phyloP scores from a whole-genome alignment of 92 coral and sea anemone genomes.

The Siderastrea siderea region DNA sequence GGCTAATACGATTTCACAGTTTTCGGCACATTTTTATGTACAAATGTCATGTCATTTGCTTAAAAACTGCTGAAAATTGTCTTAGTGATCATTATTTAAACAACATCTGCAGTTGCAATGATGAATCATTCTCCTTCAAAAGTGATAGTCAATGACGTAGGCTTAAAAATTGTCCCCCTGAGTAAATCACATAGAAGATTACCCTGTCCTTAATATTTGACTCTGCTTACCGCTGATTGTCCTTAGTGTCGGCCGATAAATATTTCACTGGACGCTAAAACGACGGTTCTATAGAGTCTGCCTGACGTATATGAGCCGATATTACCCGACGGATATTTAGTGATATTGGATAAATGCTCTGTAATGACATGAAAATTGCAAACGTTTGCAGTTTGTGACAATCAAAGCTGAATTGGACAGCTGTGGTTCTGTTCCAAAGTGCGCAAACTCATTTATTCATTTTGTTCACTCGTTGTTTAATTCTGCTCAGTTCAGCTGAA shows the following conservation, averaged over 20 bases:
- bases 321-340: not conserved
- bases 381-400: not conserved
- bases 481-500: not conserved
- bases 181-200: not conserved
- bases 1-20: too few species aligned
- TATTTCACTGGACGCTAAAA: conserved; percentile 4
- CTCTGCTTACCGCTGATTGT: not conserved
- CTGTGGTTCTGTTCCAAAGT: not conserved
- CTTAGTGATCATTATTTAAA: too few species aligned
- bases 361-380: not conserved
- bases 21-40: too few species aligned
- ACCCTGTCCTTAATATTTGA: not conserved
- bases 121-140: not conserved
- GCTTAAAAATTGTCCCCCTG: not conserved
- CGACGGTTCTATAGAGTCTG: not conserved
- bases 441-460: not conserved
- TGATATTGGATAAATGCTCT: not conserved
- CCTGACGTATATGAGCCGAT: not conserved
- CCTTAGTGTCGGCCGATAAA: not conserved
- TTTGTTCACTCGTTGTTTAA: not conserved
- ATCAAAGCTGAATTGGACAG: conserved; percentile 8
- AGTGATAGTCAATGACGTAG: not conserved
- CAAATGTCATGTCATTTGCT: too few species aligned
- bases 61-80: not conserved
- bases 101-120: not conserved